Conservation (phyloP, 2,797 vertebrate genomes). For the Australoheros facetus region DNA sequence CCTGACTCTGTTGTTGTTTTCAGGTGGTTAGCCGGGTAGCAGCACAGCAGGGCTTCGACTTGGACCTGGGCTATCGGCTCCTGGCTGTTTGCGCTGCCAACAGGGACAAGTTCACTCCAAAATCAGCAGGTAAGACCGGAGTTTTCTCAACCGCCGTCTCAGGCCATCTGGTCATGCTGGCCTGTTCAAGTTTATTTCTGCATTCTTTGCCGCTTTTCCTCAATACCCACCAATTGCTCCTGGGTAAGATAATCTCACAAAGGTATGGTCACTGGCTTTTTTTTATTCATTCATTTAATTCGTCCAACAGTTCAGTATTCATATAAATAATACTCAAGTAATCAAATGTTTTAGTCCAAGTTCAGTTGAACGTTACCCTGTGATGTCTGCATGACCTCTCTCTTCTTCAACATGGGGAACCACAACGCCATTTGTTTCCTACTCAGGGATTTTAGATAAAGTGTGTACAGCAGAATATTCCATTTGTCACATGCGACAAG, state of each 20-base stretch:
- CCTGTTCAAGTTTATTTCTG: conserved; percentile 50
- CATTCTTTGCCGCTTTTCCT: conserved; percentile 44
- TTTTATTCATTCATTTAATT: not conserved
- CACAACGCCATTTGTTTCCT: conserved; percentile 13
- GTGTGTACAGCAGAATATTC: conserved; percentile 24
- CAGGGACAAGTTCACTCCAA: conserved; percentile 99
- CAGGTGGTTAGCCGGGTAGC: conserved; percentile 98
- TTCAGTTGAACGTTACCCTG: not conserved
- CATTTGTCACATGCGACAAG: conserved; percentile 34
- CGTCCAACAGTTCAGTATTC: not conserved
- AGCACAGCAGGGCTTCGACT: conserved; percentile 96
- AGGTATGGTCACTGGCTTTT: not conserved
- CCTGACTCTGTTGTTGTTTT: conserved; percentile 35
- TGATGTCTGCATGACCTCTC: not conserved
- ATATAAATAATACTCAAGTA: not conserved
- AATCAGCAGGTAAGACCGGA: conserved; percentile 93
- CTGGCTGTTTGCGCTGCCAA: conserved; percentile 98
- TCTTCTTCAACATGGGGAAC: conserved; percentile 3
- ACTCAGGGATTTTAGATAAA: conserved; percentile 44
- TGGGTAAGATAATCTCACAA: conserved; percentile 20
- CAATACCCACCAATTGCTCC: conserved; percentile 14
- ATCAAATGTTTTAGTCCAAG: not conserved
- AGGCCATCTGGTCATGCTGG: conserved; percentile 71
- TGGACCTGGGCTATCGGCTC: conserved; percentile 98
- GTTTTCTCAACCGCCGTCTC: conserved; percentile 60